A percentile compares a stretch with the other conserved stretches of the same genome.
These are phyloP conservation scores for Myotis pilosus DNA, from an alignment of 2,797 vertebrate genomes.

Conservation along the genomic window DNA sequence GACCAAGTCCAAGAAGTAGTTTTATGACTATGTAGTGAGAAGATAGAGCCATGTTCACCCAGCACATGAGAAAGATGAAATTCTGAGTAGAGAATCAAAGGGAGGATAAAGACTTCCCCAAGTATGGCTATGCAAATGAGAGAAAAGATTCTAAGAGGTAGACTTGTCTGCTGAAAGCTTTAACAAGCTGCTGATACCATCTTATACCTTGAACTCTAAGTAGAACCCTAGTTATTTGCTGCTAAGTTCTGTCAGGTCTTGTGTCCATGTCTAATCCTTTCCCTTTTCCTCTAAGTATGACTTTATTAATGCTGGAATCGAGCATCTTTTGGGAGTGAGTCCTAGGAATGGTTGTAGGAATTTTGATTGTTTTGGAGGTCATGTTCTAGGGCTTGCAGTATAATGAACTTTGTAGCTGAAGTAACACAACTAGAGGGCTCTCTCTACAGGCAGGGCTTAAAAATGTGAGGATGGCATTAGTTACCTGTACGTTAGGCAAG, in stretches of 20 bases:
- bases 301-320: background rate
- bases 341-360: background rate
- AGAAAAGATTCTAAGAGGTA: background rate
- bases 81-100: background rate
- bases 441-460: background rate
- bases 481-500: background rate
- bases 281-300: background rate
- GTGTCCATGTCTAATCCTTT: background rate
- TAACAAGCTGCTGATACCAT: background rate
- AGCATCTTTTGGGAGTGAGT: background rate
- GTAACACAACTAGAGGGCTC: background rate
- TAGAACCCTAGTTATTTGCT: background rate
- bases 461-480: background rate
- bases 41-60: background rate
- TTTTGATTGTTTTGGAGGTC: background rate
- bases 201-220: background rate
- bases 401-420: background rate
- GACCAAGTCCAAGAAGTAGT: background rate
- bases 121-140: background rate
- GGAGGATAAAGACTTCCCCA: background rate
- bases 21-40: background rate
- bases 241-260: background rate
- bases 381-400: background rate
- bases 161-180: background rate
- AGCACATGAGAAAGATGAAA: background rate